phyloP scores from a whole-genome alignment of 2,888 invertebrate genomes.

The Catocala fraxini region DNA sequence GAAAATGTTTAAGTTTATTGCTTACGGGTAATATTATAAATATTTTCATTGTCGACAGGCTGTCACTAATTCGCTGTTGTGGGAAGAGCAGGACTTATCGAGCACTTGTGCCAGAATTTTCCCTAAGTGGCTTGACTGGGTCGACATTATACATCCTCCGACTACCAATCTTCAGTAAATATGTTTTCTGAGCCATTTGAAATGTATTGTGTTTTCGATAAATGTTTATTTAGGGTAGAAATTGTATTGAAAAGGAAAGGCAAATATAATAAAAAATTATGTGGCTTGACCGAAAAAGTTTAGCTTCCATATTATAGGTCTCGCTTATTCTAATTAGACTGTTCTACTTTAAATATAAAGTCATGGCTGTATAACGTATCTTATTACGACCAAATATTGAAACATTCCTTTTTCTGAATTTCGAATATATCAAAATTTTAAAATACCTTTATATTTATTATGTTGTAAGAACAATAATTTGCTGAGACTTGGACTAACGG shows the following conservation, averaged over 20 bases:
- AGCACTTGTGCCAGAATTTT: conserved; percentile 74
- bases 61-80: conserved; percentile 73
- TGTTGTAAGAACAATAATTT: no score
- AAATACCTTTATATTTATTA: no score
- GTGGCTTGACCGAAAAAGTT: no score
- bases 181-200: not conserved
- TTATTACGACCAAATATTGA: no score
- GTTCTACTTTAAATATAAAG: no score
- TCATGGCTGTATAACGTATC: no score
- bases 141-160: conserved; percentile 76
- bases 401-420: no score
- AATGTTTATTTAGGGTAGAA: not conserved
- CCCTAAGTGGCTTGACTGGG: conserved; percentile 76
- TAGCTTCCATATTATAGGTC: not conserved
- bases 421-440: no score
- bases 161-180: conserved; percentile 70
- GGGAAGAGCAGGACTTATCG: conserved; percentile 78
- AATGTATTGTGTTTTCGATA: not conserved
- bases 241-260: not conserved
- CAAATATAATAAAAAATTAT: not conserved
- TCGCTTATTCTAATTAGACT: not conserved
- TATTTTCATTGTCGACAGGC: conserved; percentile 56
- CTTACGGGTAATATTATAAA: no score
- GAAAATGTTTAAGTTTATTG: no score
- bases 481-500: no score